These are phyloP conservation scores for Erethizon dorsatum DNA, from an alignment of 2,797 vertebrate species.

Conservation along the genomic window DNA sequence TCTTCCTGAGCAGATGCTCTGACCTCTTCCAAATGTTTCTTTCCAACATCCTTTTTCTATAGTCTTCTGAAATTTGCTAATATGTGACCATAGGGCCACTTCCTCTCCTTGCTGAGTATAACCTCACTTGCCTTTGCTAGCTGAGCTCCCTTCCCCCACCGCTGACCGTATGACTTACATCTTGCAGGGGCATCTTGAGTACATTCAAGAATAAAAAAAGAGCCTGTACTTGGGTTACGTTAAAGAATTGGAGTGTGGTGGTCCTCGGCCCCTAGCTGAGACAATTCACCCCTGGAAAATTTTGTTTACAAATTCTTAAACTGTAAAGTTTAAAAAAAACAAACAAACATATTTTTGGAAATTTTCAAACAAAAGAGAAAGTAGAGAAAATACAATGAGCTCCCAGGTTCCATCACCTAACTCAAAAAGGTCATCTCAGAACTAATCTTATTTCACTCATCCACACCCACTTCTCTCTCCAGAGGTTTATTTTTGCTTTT, in stretches of 20 bases:
- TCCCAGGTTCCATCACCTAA: not conserved
- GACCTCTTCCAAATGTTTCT: not conserved
- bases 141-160: not conserved
- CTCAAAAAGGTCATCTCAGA: not conserved
- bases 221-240: not conserved
- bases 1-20: not conserved
- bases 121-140: not conserved
- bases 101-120: not conserved
- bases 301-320: constrained; percentile 17
- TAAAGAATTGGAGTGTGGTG: not conserved
- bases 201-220: not conserved
- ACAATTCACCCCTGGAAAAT: not conserved
- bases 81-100: not conserved
- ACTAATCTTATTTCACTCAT: not conserved
- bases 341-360: not conserved
- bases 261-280: not conserved
- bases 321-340: not conserved
- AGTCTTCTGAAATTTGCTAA: not conserved
- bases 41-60: not conserved
- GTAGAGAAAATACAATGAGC: not conserved
- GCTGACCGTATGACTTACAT: not conserved
- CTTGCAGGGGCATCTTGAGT: not conserved
- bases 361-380: not conserved
- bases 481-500: not conserved
- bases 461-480: not conserved